Base-by-base conservation (phyloP, 2,797 vertebrate species). In the Platalea minor region DNA sequence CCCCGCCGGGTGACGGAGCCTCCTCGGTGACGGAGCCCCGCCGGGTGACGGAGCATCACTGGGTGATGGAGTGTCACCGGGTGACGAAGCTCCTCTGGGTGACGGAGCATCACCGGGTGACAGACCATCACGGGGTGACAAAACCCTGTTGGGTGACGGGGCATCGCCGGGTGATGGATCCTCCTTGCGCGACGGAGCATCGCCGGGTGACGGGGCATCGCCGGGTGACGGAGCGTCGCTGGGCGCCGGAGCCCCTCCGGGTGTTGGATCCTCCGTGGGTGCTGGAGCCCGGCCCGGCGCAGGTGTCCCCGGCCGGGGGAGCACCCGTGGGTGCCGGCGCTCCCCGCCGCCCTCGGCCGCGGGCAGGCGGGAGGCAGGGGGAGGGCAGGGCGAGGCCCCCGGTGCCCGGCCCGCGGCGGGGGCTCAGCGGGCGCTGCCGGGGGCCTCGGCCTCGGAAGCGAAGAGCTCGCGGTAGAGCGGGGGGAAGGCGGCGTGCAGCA, bases 381-480 rank as follows among this genome's bases (percentile, higher is more conserved):
- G 17, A 23, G 19, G 33, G 19, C 33, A 4, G 31, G 39, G 39
- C 2, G 31, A 35, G 57, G n/a, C n/a, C 25, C 26, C 67, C 17
- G n/a, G 41, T 28, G 8, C 19, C 28, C 26, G 11, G 29, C 24
- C 11, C 35, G 31, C 17, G 18, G n/a, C 29, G 7, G 54, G 81
- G 35, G 37, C 35, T 86, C 76, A 87, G 33, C 41, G 89, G 45
- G 73, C 5, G 28, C 85, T 75, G 1, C 87, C 92, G 2, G 96
- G 86, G 19, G 89, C 51, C 82, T 99, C 99, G 2, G 96, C 84
- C 81, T 99, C 99, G 13, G 98, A 98, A 91, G 98, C 97, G 39
- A 99, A 99, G 89, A 99, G 98, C 96, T 99, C 99, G 78, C 98
- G 99, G 98, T 99, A 99, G 82, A 99, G 99, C 0, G 99, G 99